Evolutionary conservation across 2,797 vertebrate genomes (phyloP).

Genomic region (Neosalanx taihuensis): DNA sequence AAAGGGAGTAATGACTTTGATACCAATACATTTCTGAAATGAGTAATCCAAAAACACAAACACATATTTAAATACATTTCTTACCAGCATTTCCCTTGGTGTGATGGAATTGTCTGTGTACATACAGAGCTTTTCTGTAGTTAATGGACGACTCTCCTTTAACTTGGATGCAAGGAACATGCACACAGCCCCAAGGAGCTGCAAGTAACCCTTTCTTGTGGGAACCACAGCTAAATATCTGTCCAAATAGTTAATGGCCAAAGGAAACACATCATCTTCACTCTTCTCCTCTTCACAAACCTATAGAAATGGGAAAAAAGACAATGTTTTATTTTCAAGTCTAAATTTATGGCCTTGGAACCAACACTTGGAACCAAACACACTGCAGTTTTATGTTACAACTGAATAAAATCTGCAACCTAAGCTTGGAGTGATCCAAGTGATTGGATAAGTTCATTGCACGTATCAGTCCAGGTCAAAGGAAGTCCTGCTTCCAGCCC

Average conservation of each 20-base stretch:
- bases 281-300: conserved; percentile 93
- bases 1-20: conserved; percentile 6
- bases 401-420: no score
- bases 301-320: conserved; percentile 57
- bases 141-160: conserved; percentile 88
- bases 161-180: conserved; percentile 95
- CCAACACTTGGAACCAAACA: not conserved
- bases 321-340: not conserved
- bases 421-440: no score
- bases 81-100: conserved; percentile 93
- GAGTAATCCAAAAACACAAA: conserved; percentile 37
- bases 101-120: conserved; percentile 95
- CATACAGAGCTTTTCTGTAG: conserved; percentile 89
- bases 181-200: conserved; percentile 91
- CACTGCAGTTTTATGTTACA: not conserved
- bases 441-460: no score
- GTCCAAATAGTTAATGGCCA: conserved; percentile 98
- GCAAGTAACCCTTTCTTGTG: conserved; percentile 85
- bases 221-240: conserved; percentile 88
- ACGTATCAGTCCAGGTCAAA: conserved; percentile 20
- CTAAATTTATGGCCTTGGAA: not conserved
- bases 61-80: conserved; percentile 39
- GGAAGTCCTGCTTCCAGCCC: conserved; percentile 46
- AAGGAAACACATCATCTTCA: conserved; percentile 90
- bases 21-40: conserved; percentile 35